phyloP scores from a whole-genome alignment of 2,113 vertebrate genomes.

The Cololabis saira region DNA sequence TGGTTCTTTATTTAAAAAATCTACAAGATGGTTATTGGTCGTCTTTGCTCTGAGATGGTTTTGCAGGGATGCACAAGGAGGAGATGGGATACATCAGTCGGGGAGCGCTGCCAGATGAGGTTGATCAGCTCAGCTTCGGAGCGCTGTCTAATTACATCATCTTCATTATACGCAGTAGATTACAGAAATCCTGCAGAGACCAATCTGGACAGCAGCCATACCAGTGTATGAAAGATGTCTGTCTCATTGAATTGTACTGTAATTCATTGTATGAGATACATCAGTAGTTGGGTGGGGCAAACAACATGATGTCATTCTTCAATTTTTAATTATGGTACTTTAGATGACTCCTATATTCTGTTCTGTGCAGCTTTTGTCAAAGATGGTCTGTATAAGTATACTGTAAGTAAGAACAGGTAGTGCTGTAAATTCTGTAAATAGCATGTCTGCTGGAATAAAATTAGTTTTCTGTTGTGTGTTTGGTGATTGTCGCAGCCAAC shows the following conservation, averaged over 20 bases:
- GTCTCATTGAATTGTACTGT: no score
- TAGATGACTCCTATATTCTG: neutral
- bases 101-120: no score
- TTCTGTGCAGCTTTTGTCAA: neutral
- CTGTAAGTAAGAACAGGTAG: neutral
- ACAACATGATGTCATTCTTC: neutral
- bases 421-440: neutral
- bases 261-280: no score
- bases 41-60: neutral
- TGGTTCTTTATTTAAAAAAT: no score
- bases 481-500: no score
- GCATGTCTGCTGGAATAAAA: neutral
- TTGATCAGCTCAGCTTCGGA: no score
- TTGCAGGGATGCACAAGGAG: neutral
- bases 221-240: no score
- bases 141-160: no score
- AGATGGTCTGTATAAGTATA: neutral
- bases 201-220: no score
- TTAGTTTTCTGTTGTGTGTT: neutral
- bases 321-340: neutral
- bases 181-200: no score
- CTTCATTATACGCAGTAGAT: no score
- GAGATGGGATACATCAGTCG: neutral
- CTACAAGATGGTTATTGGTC: no score
- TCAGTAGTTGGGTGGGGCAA: neutral